Evolutionary conservation across 2,888 invertebrate genomes (phyloP).

Genomic region (Agrilus mali): DNA sequence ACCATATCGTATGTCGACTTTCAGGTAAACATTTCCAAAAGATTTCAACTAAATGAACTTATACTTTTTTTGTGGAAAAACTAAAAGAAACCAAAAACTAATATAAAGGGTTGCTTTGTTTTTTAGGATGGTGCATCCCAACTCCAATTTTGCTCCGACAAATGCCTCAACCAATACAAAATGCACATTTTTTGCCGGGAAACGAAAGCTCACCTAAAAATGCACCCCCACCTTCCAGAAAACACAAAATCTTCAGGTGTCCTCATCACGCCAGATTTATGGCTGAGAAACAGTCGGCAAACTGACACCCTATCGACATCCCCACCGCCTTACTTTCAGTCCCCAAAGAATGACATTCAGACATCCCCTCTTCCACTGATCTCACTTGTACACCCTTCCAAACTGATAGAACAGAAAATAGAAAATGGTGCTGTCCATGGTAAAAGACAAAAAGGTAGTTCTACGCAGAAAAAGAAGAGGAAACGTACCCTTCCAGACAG

Average conservation of each 20-base stretch:
- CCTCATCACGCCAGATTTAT: slow-evolving; percentile 81
- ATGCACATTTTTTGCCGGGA: slow-evolving; percentile 94
- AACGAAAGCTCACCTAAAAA: slow-evolving; percentile 81
- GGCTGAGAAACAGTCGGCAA: slow-evolving; percentile 68
- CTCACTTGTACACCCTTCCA: slow-evolving; percentile 52
- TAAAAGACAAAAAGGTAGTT: slow-evolving; percentile 28
- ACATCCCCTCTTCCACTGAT: slow-evolving; percentile 50
- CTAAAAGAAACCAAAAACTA: no score
- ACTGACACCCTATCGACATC: slow-evolving; percentile 36
- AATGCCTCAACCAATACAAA: slow-evolving; percentile 91
- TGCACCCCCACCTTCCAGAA: slow-evolving; percentile 59
- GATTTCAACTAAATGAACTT: background rate
- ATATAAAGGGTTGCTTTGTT: background rate
- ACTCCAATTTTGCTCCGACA: slow-evolving; percentile 83
- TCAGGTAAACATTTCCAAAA: no score
- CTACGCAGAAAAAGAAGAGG: slow-evolving; percentile 33
- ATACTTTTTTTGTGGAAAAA: no score
- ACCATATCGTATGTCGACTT: slow-evolving; percentile 88
- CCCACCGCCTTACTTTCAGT: slow-evolving; percentile 35
- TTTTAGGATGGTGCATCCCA: slow-evolving; percentile 78
- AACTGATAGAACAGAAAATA: slow-evolving; percentile 41
- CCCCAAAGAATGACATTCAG: slow-evolving; percentile 18
- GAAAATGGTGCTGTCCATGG: slow-evolving; percentile 26
- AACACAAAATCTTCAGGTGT: slow-evolving; percentile 20
- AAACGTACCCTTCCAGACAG: slow-evolving; percentile 33